Evolutionary conservation across 2,797 vertebrate species (phyloP).

Genomic region (Tragelaphus oryx): DNA sequence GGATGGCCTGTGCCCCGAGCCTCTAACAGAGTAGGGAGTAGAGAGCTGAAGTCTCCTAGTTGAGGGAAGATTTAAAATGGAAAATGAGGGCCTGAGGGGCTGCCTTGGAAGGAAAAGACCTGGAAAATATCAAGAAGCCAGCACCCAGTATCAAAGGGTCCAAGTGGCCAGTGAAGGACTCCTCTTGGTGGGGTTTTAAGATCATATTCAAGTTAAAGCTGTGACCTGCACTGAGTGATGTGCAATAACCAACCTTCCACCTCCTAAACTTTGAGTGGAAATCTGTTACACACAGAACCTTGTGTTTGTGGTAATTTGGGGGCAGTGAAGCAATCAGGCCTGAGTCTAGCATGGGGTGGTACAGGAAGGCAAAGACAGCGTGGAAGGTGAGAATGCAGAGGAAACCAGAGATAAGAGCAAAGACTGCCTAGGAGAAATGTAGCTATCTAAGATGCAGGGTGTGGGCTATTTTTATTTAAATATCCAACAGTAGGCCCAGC

Average conservation of each 20-base stretch:
- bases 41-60: not conserved
- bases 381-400: not conserved
- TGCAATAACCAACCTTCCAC: not conserved
- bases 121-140: not conserved
- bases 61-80: not conserved
- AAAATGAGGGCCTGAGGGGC: not conserved
- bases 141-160: too few relatives aligned
- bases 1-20: not conserved
- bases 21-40: not conserved
- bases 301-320: not conserved
- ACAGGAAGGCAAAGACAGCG: not conserved
- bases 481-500: not conserved
- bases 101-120: not conserved
- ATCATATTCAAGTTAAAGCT: not conserved
- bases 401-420: not conserved
- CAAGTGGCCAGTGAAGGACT: not conserved
- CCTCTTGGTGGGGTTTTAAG: not conserved
- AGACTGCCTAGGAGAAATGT: not conserved
- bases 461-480: not conserved
- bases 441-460: accelerated
- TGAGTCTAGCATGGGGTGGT: not conserved
- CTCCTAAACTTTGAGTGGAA: not conserved
- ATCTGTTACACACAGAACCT: not conserved
- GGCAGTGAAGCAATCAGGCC: not conserved
- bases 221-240: not conserved